Base-by-base conservation (phyloP, 2,113 vertebrate genomes). In the Psephotus haematonotus region DNA sequence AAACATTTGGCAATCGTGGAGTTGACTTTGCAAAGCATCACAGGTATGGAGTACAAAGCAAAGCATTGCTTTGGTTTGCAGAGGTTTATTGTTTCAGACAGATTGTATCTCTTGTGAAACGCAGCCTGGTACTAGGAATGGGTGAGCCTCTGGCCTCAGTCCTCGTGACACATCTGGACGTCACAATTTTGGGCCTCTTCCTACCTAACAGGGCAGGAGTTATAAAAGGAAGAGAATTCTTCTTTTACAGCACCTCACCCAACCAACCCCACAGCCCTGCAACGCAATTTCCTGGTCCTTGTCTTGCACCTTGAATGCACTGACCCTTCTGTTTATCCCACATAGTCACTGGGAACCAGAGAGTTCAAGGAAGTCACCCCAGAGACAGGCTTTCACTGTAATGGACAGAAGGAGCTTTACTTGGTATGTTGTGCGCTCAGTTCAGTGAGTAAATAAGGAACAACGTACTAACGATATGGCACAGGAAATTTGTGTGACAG, bases 81-180 rank as follows among this genome's bases (percentile, higher is more conserved):
- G 65, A 86, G 90, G 19, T 89, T 95, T 96, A 59, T 92, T 82
- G 88, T 77, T 85, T 94, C 55, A 18, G 71, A 50, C 57, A 70
- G 94, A 88, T 94, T 39, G 37, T 96, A 91, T 96, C 85, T 94
- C 44, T 49, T 82, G 93, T 89, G 93, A 93, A 89, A 70, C 20
- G 55, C 77, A 85, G 28, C 89, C 81, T 84, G 92, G 17, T 67
- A 84, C 79, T 75, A 60, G 53, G 74, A 93, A 33, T 39, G 64
- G 91, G 27, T 82, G 90, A 95, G 82, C 80, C 71, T 7, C 92
- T 64, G 79, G 79, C 87, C 89, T 90, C 15, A 9, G 60, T 93
- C 87, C 75, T 94, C 62, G 55, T 93, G 77, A 87, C 82, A 53
- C 86, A 92, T 55, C 63, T 10, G 25, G 63, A 44, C 17, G 37